These are phyloP conservation scores for Glaucomys volans DNA, from an alignment of 2,113 vertebrate species.

Conservation along the genomic window DNA sequence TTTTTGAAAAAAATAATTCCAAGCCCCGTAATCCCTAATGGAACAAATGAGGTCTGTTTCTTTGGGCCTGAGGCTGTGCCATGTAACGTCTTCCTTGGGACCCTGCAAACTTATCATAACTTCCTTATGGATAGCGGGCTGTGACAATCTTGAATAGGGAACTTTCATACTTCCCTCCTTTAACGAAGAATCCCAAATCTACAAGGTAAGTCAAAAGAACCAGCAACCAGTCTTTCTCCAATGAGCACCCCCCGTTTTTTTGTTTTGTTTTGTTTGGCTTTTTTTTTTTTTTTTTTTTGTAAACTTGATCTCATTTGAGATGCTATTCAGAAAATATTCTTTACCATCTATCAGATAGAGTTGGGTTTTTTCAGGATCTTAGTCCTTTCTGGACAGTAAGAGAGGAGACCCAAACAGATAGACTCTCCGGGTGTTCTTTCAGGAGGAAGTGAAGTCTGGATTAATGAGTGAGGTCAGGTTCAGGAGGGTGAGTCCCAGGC, in stretches of 20 bases:
- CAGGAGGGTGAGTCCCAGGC: rapidly evolving
- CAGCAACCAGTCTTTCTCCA: neutral
- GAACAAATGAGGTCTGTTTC: conserved; percentile 77
- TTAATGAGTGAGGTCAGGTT: neutral
- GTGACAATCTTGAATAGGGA: conserved; percentile 84
- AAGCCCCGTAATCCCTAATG: conserved; percentile 54
- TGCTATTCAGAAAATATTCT: neutral
- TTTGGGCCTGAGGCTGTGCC: conserved; percentile 74
- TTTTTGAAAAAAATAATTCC: neutral
- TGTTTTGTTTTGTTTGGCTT: neutral
- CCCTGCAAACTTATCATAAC: conserved; percentile 69
- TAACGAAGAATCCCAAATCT: conserved; percentile 66
- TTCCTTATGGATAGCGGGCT: conserved; percentile 80
- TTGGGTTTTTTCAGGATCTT: neutral
- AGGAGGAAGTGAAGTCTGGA: neutral
- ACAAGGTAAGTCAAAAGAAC: conserved; percentile 84
- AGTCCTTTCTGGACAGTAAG: neutral
- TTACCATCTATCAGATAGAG: neutral
- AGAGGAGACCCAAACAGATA: neutral
- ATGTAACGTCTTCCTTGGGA: conserved; percentile 67
- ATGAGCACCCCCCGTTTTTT: neutral
- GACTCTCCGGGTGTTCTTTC: neutral
- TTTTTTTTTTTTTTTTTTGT: neutral
- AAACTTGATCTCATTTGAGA: neutral
- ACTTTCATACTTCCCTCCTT: conserved; percentile 75